These are phyloP conservation scores for Matsumyia berberina DNA, from an alignment of 2,888 invertebrate species.

Conservation along the genomic window DNA sequence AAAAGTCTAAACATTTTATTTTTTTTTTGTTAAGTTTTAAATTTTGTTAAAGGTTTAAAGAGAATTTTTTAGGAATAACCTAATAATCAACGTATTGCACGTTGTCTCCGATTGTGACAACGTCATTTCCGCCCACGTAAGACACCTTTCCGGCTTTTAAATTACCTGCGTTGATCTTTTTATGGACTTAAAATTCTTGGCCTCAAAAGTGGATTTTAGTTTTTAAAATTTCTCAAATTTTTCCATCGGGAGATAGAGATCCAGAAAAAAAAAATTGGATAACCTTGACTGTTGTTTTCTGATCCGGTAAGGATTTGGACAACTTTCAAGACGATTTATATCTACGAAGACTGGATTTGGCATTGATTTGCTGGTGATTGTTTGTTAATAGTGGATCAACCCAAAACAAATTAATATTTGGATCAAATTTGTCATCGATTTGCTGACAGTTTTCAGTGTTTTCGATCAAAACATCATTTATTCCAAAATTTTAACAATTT, in stretches of 20 bases:
- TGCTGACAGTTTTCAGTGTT: no score
- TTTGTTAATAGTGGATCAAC: no score
- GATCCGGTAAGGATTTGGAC: slow-evolving; percentile 64
- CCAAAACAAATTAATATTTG: no score
- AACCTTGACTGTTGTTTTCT: slow-evolving; percentile 62
- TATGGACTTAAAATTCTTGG: not conserved
- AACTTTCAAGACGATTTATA: slow-evolving; percentile 76
- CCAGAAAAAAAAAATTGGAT: not conserved
- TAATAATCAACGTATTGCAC: slow-evolving; percentile 9
- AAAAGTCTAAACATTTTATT: no score
- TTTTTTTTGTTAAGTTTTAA: no score
- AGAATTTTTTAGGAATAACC: not conserved
- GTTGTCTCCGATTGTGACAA: slow-evolving; percentile 31
- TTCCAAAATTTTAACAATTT: no score
- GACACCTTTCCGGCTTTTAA: slow-evolving; percentile 37
- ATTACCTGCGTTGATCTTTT: slow-evolving; percentile 24
- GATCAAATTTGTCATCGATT: no score
- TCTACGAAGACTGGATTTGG: no score
- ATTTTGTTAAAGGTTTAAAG: no score
- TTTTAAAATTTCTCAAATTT: no score
- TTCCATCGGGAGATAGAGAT: slow-evolving; percentile 14
- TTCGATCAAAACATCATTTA: no score
- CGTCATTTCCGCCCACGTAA: slow-evolving; percentile 68
- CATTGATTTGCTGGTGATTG: not conserved
- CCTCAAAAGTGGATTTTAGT: no score